Evolutionary conservation across 2,113 vertebrate genomes (phyloP), one percentile per base, ranked within the genome.

Genomic region (Acrocephalus arundinaceus): DNA sequence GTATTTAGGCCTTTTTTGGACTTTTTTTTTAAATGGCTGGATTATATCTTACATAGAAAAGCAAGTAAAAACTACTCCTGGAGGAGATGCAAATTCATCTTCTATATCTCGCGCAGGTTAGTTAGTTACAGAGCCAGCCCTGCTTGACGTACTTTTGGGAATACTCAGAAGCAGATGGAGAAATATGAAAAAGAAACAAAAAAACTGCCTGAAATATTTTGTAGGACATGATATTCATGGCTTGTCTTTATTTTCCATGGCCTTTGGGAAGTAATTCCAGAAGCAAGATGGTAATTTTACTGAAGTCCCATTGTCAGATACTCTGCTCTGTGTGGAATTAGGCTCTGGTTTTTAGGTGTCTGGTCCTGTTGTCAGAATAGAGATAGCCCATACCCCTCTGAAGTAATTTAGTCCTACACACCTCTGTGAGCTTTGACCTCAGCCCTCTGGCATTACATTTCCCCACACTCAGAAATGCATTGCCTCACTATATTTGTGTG

Each of bases 391-490:
- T 85, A 66, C 59, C 33, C 12, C 6, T 1, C 82, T 71, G 33
- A 83, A 94, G 72, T 88, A 85, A 92, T 94, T 97, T 93, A 92
- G 51, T 83, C 59, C 67, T 80, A 6, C 28, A 85, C 75, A 93
- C 63, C 74, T 92, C 39, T 92, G 51, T 92, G 83, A 90, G 68
- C 86, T 93, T 90, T 96, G 93, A 86, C 94, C 92, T 59, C 41
- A 27, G 72, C 88, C 80, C 80, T 96, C 76, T 74, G 57, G 72
- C 15, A 0, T 86, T 89, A 4, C 33, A 46, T 89, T 92, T 92
- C 72, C 80, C 27, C 68, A 58, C 15, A 39, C 25, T 91, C 20
- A 70, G 51, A 93, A 79, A 51, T 61, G 25, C 15, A 1, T 89
- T 95, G 33, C 51, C 16, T 94, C 31, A 28, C 85, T 92, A 1